Evolutionary conservation across 2,888 invertebrate genomes (phyloP), one percentile per base, ranked within the genome.

Genomic region (Anoplius nigerrimus): DNA sequence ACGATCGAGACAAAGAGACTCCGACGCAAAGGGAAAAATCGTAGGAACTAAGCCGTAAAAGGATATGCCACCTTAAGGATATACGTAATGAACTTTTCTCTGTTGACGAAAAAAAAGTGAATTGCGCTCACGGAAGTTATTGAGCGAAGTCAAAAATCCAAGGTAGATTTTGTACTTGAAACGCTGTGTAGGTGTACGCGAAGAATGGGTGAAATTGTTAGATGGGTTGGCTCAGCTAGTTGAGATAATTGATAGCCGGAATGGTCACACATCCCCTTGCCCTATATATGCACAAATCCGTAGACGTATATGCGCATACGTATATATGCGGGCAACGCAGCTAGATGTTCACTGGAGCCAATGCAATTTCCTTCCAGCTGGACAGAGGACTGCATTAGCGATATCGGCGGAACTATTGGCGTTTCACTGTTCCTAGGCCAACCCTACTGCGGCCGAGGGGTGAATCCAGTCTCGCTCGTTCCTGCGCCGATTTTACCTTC

Each of bases 231-330:
- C 79, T 85, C 80, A 83, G 73, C 85, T 83, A 83, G 85, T 85
- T 80, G 81, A 84, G 82, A 85, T 85, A 85, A 85, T 85, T 85
- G 83, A 85, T 82, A 82, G 80, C 75, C 71, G 77, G 76, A 80
- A 80, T 82, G 79, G 79, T 69, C 72, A 78, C 71, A 69, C 78
- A 69, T 79, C 71, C 71, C 67, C 68, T 68, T 53, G 43, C 60
- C 20, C 45, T 63, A 2, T 27, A n/a, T 43, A 16, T 18, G n/a
- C 11, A 27, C 1, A 43, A 27, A 27, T 24, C 18, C 2, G 53
- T 52, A 48, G 53, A 55, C 34, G 15, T 1, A 42, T 16, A 21
- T n/a, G 42, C 24, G 57, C 57, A 57, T 42, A 21, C 46, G n/a
- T 27, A 27, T 27, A 27, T 27, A 27, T 6, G 66, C 22, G 58